phyloP scores from a whole-genome alignment of 2,888 invertebrate genomes.

The Drosophila austrosaltans region DNA sequence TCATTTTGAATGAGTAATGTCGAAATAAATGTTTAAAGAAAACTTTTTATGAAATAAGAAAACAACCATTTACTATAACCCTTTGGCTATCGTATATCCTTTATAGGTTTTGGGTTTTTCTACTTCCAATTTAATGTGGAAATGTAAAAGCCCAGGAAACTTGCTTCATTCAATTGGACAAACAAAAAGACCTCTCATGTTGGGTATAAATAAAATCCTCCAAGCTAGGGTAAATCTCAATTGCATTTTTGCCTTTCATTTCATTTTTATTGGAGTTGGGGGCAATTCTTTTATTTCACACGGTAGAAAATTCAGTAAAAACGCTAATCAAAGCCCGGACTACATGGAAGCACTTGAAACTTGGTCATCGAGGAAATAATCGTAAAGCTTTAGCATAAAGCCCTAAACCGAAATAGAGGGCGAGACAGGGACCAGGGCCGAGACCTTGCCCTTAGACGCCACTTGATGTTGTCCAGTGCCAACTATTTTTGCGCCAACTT shows the following conservation, averaged over 20 bases:
- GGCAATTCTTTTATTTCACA: slow-evolving; percentile 14
- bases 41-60: too few relatives aligned
- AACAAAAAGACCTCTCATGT: not conserved
- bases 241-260: slow-evolving; percentile 23
- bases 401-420: not conserved
- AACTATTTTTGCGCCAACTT: slow-evolving; percentile 68
- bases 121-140: not conserved
- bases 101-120: too few relatives aligned
- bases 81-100: too few relatives aligned
- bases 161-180: not conserved
- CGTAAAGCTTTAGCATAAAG: slow-evolving; percentile 34
- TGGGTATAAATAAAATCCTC: slow-evolving; percentile 7
- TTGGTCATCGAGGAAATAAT: slow-evolving; percentile 33
- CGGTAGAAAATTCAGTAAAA: not conserved
- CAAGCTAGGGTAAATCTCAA: slow-evolving; percentile 26
- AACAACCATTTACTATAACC: too few relatives aligned
- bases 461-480: slow-evolving; percentile 52
- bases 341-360: slow-evolving; percentile 46
- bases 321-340: slow-evolving; percentile 39
- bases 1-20: too few relatives aligned
- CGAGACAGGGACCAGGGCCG: not conserved
- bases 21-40: too few relatives aligned
- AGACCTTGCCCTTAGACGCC: slow-evolving; percentile 50
- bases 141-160: not conserved
- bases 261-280: slow-evolving; percentile 1